A percentile compares a stretch with the other conserved stretches of the same genome.
phyloP scores from a whole-genome alignment of 1,140 invertebrate species.

The Eumeta japonica region DNA sequence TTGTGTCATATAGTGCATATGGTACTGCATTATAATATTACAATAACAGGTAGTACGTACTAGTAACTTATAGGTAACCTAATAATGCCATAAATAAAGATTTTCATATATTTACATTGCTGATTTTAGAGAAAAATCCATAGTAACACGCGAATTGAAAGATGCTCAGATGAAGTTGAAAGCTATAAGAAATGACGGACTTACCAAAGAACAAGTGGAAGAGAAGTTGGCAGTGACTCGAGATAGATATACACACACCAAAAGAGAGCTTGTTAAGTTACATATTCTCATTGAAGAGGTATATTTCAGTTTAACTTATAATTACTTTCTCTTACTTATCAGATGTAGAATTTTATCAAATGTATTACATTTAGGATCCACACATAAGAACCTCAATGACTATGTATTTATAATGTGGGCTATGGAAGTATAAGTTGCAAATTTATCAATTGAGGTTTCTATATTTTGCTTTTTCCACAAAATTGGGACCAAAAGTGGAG shows the following conservation, averaged over 20 bases:
- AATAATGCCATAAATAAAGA: too few relatives aligned
- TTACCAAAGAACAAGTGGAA: conserved; percentile 28
- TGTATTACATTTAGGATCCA: not conserved
- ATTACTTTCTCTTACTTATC: not conserved
- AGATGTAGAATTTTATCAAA: not conserved
- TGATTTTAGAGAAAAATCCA: conserved; percentile 21
- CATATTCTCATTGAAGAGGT: conserved; percentile 24
- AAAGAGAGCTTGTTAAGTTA: conserved; percentile 18
- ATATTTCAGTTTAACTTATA: conserved; percentile 1
- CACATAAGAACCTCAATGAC: not conserved
- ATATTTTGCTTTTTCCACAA: not conserved
- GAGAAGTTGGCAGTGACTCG: conserved; percentile 22
- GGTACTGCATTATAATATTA: conserved; percentile 1
- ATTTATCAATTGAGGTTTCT: not conserved
- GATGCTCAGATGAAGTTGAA: conserved; percentile 34
- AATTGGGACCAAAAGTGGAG: not conserved
- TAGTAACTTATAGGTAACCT: too few relatives aligned
- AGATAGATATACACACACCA: conserved; percentile 21
- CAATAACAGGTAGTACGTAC: not conserved
- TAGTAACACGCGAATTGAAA: conserved; percentile 30
- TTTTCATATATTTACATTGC: too few relatives aligned
- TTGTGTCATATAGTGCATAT: too few relatives aligned
- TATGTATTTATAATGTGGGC: not conserved
- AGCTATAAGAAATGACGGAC: conserved; percentile 27
- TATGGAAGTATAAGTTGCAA: not conserved